Conservation (phyloP, 1,140 invertebrate genomes). For the Lepidurus arcticus region DNA sequence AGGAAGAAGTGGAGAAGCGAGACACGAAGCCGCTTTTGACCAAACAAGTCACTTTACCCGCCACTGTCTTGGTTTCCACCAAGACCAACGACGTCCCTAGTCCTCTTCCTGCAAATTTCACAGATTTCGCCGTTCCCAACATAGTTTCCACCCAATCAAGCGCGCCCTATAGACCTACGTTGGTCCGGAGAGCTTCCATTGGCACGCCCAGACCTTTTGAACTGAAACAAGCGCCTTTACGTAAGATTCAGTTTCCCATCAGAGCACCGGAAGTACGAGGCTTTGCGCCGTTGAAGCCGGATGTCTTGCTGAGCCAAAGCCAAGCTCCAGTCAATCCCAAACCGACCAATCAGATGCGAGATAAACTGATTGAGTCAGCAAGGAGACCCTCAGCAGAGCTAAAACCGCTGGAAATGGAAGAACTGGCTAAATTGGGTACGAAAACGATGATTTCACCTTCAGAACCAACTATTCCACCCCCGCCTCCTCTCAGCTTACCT, state of each 20-base stretch:
- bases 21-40: neutral
- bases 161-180: slow-evolving; percentile 1
- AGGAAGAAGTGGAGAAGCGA: no score
- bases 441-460: neutral
- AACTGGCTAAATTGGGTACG: neutral
- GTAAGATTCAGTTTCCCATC: slow-evolving; percentile 28
- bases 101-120: slow-evolving; percentile 6
- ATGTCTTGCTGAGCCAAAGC: neutral
- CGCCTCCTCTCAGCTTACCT: neutral
- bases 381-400: slow-evolving; percentile 32
- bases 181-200: slow-evolving; percentile 28
- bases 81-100: neutral
- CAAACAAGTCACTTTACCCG: neutral
- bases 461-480: neutral
- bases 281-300: slow-evolving; percentile 24
- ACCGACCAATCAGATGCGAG: slow-evolving; percentile 22
- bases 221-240: slow-evolving; percentile 15
- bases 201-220: slow-evolving; percentile 29
- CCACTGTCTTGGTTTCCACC: neutral
- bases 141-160: neutral
- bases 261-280: slow-evolving; percentile 34
- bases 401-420: slow-evolving; percentile 24
- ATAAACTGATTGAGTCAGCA: slow-evolving; percentile 31
- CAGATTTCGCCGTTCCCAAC: neutral
- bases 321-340: slow-evolving; percentile 1